phyloP scores from a whole-genome alignment of 1,140 invertebrate species.

The Antheraea pernyi region DNA sequence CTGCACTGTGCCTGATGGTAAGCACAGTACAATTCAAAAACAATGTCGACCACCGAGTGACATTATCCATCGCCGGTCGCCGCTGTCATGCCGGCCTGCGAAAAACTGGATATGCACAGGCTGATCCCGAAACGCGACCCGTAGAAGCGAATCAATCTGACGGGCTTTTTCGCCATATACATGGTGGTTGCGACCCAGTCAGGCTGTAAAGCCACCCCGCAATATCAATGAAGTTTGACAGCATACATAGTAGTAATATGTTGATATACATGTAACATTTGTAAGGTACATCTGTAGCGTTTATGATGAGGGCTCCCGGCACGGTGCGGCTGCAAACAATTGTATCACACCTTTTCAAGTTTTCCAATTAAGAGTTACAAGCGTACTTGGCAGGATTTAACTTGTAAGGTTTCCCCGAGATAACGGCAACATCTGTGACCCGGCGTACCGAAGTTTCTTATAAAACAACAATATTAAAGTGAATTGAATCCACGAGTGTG shows the following conservation, averaged over 20 bases:
- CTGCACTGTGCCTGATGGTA: too few species aligned
- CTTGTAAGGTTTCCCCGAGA: conserved; percentile 11
- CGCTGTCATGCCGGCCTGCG: too few species aligned
- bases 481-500: conserved; percentile 10
- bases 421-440: conserved; percentile 11
- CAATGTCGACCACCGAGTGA: too few species aligned
- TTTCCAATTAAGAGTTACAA: conserved; percentile 36
- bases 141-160: too few species aligned
- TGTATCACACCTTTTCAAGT: conserved; percentile 35
- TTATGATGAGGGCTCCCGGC: background rate
- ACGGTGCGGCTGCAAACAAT: background rate
- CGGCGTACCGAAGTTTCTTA: conserved; percentile 9
- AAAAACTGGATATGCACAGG: too few species aligned
- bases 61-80: too few species aligned
- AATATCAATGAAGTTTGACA: background rate
- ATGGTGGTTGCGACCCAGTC: too few species aligned
- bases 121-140: too few species aligned
- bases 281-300: background rate
- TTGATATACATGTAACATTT: background rate
- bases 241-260: background rate
- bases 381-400: conserved; percentile 12
- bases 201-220: too few species aligned
- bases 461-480: conserved; percentile 8
- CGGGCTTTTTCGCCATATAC: too few species aligned
- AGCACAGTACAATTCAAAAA: too few species aligned